A percentile compares a stretch with the other conserved stretches of the same genome.
Evolutionary conservation across 2,113 vertebrate species (phyloP).

Genomic region (Procavia capensis): DNA sequence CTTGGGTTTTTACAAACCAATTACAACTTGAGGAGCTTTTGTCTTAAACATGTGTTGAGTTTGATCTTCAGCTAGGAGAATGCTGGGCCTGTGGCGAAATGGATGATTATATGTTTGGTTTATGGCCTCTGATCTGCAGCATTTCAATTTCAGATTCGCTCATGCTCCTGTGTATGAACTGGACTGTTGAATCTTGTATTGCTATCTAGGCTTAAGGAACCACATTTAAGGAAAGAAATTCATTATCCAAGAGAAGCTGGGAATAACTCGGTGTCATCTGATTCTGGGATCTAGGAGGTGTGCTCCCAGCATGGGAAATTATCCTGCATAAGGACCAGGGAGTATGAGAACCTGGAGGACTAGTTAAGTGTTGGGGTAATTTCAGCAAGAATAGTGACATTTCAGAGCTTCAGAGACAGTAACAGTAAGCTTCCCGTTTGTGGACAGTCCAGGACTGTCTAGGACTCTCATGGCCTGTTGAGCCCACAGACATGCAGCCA

Average conservation of each 20-base stretch:
- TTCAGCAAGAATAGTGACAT: background rate
- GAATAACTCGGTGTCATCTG: background rate
- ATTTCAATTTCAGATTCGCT: slow-evolving; percentile 65
- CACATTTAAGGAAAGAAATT: slow-evolving; percentile 52
- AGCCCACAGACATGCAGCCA: background rate
- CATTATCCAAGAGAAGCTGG: slow-evolving; percentile 25
- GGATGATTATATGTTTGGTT: slow-evolving; percentile 59
- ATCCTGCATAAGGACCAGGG: background rate
- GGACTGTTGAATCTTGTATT: slow-evolving; percentile 37
- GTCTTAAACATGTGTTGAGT: slow-evolving; percentile 11
- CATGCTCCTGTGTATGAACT: slow-evolving; percentile 3
- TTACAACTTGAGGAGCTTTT: slow-evolving; percentile 34
- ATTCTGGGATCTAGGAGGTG: slow-evolving; percentile 5
- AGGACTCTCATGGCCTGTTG: background rate
- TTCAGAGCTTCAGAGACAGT: background rate
- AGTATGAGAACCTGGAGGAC: background rate
- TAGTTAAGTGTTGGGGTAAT: background rate
- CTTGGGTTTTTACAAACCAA: slow-evolving; percentile 17
- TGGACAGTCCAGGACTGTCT: background rate
- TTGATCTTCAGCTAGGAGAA: slow-evolving; percentile 39
- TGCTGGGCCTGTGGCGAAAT: background rate
- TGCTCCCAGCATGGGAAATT: slow-evolving; percentile 5
- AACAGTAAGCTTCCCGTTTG: background rate
- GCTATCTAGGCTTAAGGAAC: slow-evolving; percentile 10
- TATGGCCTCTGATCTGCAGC: slow-evolving; percentile 24